Evolutionary conservation across 53 echinoderm and acorn worm species (phyloP).

Genomic region (Paracentrotus lividus): DNA sequence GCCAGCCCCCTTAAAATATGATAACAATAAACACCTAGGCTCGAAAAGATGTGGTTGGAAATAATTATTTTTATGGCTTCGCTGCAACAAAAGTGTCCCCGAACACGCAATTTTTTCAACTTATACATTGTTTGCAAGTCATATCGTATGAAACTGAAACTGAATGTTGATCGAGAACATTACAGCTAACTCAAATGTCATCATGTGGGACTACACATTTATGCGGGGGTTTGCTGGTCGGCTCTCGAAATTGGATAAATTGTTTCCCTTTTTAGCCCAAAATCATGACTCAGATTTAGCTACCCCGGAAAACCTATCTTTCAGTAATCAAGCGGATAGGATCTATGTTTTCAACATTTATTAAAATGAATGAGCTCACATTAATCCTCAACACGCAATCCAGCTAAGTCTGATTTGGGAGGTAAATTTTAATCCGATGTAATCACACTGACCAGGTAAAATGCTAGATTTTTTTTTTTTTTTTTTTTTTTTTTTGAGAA

Average conservation of each 20-base stretch:
- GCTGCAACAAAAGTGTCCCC: too few species aligned
- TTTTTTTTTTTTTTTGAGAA: background rate
- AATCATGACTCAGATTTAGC: background rate
- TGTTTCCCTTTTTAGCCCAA: background rate
- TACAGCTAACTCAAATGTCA: background rate
- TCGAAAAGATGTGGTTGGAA: too few species aligned
- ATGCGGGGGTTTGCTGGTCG: background rate
- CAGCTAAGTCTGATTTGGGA: background rate
- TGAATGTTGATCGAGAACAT: background rate
- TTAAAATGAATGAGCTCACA: constrained; percentile 3
- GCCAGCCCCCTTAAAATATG: too few species aligned
- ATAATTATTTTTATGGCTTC: too few species aligned
- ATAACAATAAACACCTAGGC: too few species aligned
- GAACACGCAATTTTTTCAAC: too few species aligned
- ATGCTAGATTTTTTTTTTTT: too few species aligned
- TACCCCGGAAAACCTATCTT: constrained; percentile 20
- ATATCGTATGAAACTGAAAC: background rate
- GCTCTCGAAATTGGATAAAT: constrained; percentile 21
- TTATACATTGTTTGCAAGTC: background rate
- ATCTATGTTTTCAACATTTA: constrained; percentile 40
- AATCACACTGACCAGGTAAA: background rate
- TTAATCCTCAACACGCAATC: constrained; percentile 18
- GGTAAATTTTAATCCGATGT: background rate
- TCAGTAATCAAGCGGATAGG: background rate
- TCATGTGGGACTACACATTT: background rate